phyloP scores from a whole-genome alignment of 2,113 vertebrate genomes.

The Strigops habroptila region DNA sequence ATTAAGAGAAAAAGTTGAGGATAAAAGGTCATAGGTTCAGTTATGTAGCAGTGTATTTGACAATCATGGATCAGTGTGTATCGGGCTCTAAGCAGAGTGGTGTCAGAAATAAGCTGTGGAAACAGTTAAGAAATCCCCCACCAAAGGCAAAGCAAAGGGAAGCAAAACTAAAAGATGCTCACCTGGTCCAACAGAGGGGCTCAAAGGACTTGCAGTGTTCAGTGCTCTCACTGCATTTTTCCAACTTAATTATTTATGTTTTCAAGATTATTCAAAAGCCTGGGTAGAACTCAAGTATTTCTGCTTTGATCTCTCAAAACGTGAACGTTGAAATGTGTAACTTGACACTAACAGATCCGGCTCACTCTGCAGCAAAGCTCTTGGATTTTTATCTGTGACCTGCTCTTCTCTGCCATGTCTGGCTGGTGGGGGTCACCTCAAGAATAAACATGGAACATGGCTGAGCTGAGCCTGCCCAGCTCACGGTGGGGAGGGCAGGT shows the following conservation, averaged over 20 bases:
- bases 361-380: background rate
- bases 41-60: background rate
- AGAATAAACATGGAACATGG: fast-evolving
- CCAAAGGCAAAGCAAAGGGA: background rate
- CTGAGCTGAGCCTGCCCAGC: background rate
- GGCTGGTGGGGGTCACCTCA: background rate
- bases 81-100: background rate
- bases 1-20: conserved; percentile 4
- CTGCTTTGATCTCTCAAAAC: conserved; percentile 8
- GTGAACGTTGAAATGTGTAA: background rate
- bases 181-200: background rate
- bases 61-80: background rate
- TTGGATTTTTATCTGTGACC: background rate
- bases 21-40: background rate
- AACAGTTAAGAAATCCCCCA: background rate
- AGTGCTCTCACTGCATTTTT: background rate
- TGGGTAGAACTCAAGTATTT: background rate
- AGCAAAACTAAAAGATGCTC: background rate
- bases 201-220: background rate
- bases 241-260: conserved; percentile 28
- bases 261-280: conserved; percentile 2
- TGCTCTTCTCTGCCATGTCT: background rate
- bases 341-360: background rate
- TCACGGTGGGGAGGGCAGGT: background rate
- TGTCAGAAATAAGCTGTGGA: background rate